Evolutionary conservation across 2,797 vertebrate species (phyloP).

Genomic region (Picus viridis): DNA sequence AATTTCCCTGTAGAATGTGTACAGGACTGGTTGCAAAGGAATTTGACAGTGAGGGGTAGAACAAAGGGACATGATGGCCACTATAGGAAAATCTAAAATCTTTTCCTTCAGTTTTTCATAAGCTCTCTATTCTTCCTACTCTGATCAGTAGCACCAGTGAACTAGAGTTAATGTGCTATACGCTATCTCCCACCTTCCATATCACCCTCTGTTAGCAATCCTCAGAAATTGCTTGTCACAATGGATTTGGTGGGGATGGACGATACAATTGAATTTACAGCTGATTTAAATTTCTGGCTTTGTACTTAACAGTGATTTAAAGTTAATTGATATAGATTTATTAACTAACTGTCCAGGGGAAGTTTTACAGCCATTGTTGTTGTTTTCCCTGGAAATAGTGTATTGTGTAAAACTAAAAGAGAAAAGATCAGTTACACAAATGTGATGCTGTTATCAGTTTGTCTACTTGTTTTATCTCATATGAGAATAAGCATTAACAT

Average conservation of each 20-base stretch:
- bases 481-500: constrained; percentile 43
- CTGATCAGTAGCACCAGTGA: background rate
- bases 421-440: background rate
- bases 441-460: constrained; percentile 31
- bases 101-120: background rate
- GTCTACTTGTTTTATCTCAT: constrained; percentile 50
- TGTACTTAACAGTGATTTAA: constrained; percentile 8
- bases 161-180: background rate
- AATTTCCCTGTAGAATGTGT: background rate
- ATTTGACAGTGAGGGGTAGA: background rate
- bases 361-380: background rate
- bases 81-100: background rate
- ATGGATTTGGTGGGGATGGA: background rate
- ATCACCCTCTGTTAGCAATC: background rate
- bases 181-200: background rate
- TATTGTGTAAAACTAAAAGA: background rate
- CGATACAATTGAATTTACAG: background rate
- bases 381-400: constrained; percentile 23
- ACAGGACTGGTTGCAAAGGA: background rate
- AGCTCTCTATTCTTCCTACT: background rate
- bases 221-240: background rate
- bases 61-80: background rate
- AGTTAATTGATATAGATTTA: constrained; percentile 45
- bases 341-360: constrained; percentile 47
- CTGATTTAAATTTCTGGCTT: constrained; percentile 10